phyloP scores from a whole-genome alignment of 2,797 vertebrate species.

The Peromyscus nudipes region DNA sequence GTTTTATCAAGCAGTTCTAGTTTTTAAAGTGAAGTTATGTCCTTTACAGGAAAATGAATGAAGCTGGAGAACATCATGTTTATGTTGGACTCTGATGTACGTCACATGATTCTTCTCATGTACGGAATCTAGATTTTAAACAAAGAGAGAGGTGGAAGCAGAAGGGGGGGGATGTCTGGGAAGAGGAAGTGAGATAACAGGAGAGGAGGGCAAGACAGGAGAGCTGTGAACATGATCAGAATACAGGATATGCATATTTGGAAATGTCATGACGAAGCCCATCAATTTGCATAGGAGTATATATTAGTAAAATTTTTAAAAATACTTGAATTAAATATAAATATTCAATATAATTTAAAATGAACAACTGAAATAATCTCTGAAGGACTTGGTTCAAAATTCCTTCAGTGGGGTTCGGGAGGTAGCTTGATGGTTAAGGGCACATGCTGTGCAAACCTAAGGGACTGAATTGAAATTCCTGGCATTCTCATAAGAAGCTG shows the following conservation, averaged over 20 bases:
- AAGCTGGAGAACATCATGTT: neutral
- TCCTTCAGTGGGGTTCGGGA: neutral
- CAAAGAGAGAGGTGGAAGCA: neutral
- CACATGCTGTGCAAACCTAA: neutral
- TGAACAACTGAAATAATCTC: neutral
- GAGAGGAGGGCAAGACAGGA: neutral
- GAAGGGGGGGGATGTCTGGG: neutral
- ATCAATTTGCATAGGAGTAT: neutral
- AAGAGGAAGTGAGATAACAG: neutral
- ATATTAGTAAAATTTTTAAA: neutral
- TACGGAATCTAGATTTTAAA: neutral
- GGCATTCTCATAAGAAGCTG: neutral
- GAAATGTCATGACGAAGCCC: neutral
- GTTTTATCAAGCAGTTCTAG: constrained; percentile 37
- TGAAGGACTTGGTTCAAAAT: neutral
- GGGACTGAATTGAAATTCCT: neutral
- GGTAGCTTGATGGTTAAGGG: neutral
- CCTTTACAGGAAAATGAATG: neutral
- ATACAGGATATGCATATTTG: no score
- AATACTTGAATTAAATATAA: neutral
- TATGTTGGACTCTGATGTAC: neutral
- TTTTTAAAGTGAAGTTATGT: neutral
- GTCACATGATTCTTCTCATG: neutral
- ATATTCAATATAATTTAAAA: neutral
- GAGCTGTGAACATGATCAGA: neutral